Evolutionary conservation across 2,888 invertebrate genomes (phyloP), one percentile per base, ranked within the genome.

Genomic region (Andrena marginata): DNA sequence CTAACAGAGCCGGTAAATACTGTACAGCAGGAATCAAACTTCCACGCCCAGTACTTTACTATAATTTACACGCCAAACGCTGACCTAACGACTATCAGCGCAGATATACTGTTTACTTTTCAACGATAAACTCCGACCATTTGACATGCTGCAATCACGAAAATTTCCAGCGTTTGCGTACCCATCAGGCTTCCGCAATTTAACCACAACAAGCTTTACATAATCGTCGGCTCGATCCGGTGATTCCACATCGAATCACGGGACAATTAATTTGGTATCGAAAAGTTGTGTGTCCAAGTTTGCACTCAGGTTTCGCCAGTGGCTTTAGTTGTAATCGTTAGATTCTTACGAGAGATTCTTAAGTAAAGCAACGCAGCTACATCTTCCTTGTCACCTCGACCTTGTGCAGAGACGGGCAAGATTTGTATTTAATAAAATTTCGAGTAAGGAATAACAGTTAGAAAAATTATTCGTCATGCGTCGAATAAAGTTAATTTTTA

Each of bases 31-130:
- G 26, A 59, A 75, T 67, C 62, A 56, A 75, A 82, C 60, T 65
- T 60, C 49, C 60, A 48, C 35, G n/a, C n/a, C 70, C 62, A 29
- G 59, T 48, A 59, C 65, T 70, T 65, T n/a, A 67, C 81, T 70
- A 65, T 68, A 60, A 81, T 80, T 74, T 60, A 64, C 81, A 54
- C 33, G 72, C 16, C 51, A 65, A 74, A 80, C n/a, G 48, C 33
- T 42, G 26, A 16, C 20, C 13, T 23, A 31, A 5, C 5, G 26
- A 26, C 42, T 67, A 70, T 77, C 60, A 51, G 13, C 51, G 23
- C n/a, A 10, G 35, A 72, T 73, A 59, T 42, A n/a, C 63, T 81
- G 51, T 81, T 81, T 81, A 80, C 74, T 64, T 42, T 51, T 33
- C 54, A 60, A 59, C 42, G 13, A 59, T 26, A 63, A 81, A 81